A percentile compares a stretch with the other conserved stretches of the same genome.
These are phyloP conservation scores for Limonius californicus DNA, from an alignment of 1,140 invertebrate species.

Conservation along the genomic window DNA sequence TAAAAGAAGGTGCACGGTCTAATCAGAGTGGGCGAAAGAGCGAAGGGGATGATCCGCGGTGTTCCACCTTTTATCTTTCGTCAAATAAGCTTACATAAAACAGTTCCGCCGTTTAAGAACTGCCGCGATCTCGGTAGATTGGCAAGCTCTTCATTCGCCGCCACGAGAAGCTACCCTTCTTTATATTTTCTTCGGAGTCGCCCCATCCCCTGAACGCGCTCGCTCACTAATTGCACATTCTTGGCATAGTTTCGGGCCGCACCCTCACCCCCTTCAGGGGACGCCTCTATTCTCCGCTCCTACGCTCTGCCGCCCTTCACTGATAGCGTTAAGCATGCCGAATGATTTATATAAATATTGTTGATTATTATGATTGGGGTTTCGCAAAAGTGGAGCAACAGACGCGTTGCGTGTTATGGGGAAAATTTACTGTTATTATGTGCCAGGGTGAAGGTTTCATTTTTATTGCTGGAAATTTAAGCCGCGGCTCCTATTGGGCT, in stretches of 20 bases:
- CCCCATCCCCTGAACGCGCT: slow-evolving; percentile 47
- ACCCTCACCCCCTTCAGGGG: slow-evolving; percentile 49
- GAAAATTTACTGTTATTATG: background rate
- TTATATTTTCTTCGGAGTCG: slow-evolving; percentile 57
- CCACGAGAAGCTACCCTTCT: slow-evolving; percentile 50
- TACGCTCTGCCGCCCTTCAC: background rate
- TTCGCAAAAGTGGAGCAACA: background rate
- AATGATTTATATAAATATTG: slow-evolving; percentile 18
- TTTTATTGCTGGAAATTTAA: too few relatives aligned
- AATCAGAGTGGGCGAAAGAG: background rate
- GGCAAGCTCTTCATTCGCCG: slow-evolving; percentile 26
- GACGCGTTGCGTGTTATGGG: background rate
- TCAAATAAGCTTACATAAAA: slow-evolving; percentile 12
- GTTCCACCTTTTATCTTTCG: slow-evolving; percentile 7
- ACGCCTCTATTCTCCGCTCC: slow-evolving; percentile 23
- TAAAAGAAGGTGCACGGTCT: too few relatives aligned
- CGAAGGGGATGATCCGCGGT: background rate
- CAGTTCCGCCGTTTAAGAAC: slow-evolving; percentile 19
- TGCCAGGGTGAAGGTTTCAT: too few relatives aligned
- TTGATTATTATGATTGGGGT: slow-evolving; percentile 2
- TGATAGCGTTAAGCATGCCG: slow-evolving; percentile 1
- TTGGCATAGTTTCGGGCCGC: slow-evolving; percentile 79
- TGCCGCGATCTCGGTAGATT: slow-evolving; percentile 19
- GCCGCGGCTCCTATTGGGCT: too few relatives aligned
- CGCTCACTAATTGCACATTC: slow-evolving; percentile 86